A percentile compares a stretch with the other conserved stretches of the same genome.
These are phyloP conservation scores for Luidia sarsii DNA, from an alignment of 53 echinoderm and acorn worm genomes.

Conservation along the genomic window DNA sequence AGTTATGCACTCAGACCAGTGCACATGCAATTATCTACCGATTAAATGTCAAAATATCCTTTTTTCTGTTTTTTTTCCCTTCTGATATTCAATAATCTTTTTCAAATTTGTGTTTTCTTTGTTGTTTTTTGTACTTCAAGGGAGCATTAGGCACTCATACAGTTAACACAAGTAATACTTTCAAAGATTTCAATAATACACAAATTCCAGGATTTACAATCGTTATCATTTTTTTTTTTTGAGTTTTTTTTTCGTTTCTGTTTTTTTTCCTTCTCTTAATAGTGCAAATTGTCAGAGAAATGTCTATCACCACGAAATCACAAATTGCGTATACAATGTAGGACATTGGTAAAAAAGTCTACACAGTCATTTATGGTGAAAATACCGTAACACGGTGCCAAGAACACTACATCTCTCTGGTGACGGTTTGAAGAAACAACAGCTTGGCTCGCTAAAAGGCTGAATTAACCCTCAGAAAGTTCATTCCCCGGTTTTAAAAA, in stretches of 20 bases:
- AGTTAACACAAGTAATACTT: conserved; percentile 9
- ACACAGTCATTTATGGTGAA: neutral
- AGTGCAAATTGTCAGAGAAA: conserved; percentile 49
- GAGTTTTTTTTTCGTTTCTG: neutral
- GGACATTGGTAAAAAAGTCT: conserved; percentile 37
- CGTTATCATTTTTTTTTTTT: too few relatives aligned
- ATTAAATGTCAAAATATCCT: conserved; percentile 27
- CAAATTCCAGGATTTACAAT: conserved; percentile 53
- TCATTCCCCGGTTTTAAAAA: too few relatives aligned
- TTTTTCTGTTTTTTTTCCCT: neutral
- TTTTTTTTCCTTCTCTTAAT: conserved; percentile 8
- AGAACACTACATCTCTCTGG: neutral
- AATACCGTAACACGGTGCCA: conserved; percentile 7
- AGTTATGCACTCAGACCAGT: neutral
- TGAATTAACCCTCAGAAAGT: too few relatives aligned
- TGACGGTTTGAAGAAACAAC: neutral
- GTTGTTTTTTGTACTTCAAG: conserved; percentile 5
- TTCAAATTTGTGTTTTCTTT: conserved; percentile 2
- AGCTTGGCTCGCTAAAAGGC: too few relatives aligned
- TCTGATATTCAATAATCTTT: too few relatives aligned
- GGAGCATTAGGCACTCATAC: conserved; percentile 29
- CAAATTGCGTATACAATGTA: conserved; percentile 26
- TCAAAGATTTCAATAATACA: conserved; percentile 27
- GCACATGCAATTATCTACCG: conserved; percentile 15
- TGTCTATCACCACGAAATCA: neutral